These are phyloP conservation scores for Triops cancriformis DNA, from an alignment of 1,140 invertebrate species.

Conservation along the genomic window DNA sequence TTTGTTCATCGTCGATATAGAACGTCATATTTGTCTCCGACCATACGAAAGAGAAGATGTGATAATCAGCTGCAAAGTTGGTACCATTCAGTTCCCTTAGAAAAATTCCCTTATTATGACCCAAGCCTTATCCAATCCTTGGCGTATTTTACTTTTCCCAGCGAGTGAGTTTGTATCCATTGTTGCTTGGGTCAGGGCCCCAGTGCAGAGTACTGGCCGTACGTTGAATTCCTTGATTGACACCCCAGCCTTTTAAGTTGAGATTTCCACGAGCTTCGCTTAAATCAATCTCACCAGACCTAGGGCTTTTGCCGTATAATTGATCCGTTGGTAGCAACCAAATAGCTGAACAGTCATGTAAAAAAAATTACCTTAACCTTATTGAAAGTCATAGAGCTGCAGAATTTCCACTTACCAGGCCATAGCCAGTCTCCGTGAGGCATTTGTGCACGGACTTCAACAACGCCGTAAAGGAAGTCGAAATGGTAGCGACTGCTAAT, in stretches of 20 bases:
- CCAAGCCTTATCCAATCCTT: not conserved
- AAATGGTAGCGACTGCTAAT: slow-evolving; percentile 38
- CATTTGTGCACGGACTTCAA: slow-evolving; percentile 43
- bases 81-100: slow-evolving; percentile 8
- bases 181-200: slow-evolving; percentile 29
- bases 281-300: slow-evolving; percentile 36
- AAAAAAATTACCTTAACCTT: too few relatives aligned
- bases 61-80: slow-evolving; percentile 20
- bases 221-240: slow-evolving; percentile 33
- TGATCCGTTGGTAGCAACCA: slow-evolving; percentile 32
- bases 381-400: not conserved
- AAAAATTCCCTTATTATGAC: not conserved
- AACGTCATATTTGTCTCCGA: slow-evolving; percentile 20
- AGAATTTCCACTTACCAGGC: slow-evolving; percentile 37
- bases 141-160: slow-evolving; percentile 26
- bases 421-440: slow-evolving; percentile 45
- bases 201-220: slow-evolving; percentile 31
- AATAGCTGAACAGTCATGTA: slow-evolving; percentile 25
- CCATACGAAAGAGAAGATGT: slow-evolving; percentile 27
- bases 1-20: slow-evolving; percentile 31
- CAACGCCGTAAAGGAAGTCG: slow-evolving; percentile 40
- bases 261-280: slow-evolving; percentile 38
- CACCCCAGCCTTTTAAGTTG: slow-evolving; percentile 37
- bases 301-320: slow-evolving; percentile 25
- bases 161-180: slow-evolving; percentile 15